Evolutionary conservation across 2,888 invertebrate species (phyloP).

Genomic region (Epicampocera succincta): DNA sequence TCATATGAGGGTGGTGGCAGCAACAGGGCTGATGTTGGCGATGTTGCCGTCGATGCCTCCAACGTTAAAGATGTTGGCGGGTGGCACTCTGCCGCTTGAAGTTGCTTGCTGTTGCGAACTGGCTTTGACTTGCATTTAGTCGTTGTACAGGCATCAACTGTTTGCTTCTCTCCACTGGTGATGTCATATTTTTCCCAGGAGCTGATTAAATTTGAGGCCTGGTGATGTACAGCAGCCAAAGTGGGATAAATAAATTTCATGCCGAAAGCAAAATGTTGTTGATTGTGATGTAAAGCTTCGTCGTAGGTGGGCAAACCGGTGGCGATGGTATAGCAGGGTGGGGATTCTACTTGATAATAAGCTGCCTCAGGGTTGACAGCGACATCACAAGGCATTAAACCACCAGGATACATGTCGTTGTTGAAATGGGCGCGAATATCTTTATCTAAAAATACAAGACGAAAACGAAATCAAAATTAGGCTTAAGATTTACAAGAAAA

Average conservation of each 20-base stretch:
- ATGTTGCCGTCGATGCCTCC: slow-evolving; percentile 65
- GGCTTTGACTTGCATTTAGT: slow-evolving; percentile 76
- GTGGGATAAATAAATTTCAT: slow-evolving; percentile 80
- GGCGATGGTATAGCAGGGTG: slow-evolving; percentile 85
- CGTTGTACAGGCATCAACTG: slow-evolving; percentile 70
- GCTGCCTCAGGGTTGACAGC: slow-evolving; percentile 73
- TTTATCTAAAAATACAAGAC: slow-evolving; percentile 77
- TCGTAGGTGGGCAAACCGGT: slow-evolving; percentile 85
- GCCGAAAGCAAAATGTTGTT: slow-evolving; percentile 79
- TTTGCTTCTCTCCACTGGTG: slow-evolving; percentile 46
- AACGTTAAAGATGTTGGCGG: slow-evolving; percentile 55
- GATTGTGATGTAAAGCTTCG: slow-evolving; percentile 84
- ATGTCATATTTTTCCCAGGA: slow-evolving; percentile 67
- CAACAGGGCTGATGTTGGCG: slow-evolving; percentile 53
- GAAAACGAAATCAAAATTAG: slow-evolving; percentile 15
- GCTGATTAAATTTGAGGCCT: slow-evolving; percentile 70
- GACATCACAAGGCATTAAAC: slow-evolving; percentile 73
- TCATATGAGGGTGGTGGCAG: slow-evolving; percentile 70
- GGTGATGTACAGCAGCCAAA: slow-evolving; percentile 79
- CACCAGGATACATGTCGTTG: slow-evolving; percentile 71
- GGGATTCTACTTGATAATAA: slow-evolving; percentile 82
- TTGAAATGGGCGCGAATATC: slow-evolving; percentile 79
- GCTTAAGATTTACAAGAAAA: background rate
- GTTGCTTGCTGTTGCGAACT: slow-evolving; percentile 62
- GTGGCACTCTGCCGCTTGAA: slow-evolving; percentile 33